Conservation (phyloP, 2,797 vertebrate species). For the Macroramphosus scolopax region DNA sequence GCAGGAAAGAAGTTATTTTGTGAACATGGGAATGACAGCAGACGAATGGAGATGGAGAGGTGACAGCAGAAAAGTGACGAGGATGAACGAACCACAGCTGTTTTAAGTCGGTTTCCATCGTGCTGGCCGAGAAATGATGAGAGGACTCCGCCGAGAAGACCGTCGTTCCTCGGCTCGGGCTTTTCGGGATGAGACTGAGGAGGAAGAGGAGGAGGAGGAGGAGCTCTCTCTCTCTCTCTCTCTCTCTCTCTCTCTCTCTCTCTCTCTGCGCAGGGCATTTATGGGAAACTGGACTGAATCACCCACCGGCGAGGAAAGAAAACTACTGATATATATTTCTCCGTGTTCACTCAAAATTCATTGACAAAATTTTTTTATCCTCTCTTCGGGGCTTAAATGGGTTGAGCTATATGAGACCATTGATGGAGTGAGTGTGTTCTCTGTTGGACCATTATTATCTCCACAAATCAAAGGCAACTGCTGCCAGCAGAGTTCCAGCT, state of each 20-base stretch:
- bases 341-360: background rate
- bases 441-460: constrained; percentile 1
- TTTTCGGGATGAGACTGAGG: constrained; percentile 48
- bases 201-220: constrained; percentile 29
- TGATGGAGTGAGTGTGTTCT: background rate
- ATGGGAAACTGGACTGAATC: constrained; percentile 22
- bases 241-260: constrained; percentile 35
- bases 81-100: constrained; percentile 49
- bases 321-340: no score
- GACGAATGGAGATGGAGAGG: constrained; percentile 7
- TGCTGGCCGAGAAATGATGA: constrained; percentile 32
- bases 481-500: constrained; percentile 1
- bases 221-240: constrained; percentile 26
- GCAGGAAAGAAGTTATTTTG: constrained; percentile 51
- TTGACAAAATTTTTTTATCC: constrained; percentile 6
- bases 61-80: constrained; percentile 42
- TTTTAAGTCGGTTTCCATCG: constrained; percentile 57
- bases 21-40: no score
- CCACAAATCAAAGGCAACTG: constrained; percentile 4
- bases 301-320: constrained; percentile 1
- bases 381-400: background rate
- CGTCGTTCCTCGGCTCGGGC: constrained; percentile 38
- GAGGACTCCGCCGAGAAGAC: constrained; percentile 50
- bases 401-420: no score
- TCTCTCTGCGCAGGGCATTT: constrained; percentile 33